Percentiles rank a stretch among this genome's conserved stretches.
These are phyloP conservation scores for Exocentrus adspersus DNA, from an alignment of 2,888 invertebrate species.

Conservation along the genomic window DNA sequence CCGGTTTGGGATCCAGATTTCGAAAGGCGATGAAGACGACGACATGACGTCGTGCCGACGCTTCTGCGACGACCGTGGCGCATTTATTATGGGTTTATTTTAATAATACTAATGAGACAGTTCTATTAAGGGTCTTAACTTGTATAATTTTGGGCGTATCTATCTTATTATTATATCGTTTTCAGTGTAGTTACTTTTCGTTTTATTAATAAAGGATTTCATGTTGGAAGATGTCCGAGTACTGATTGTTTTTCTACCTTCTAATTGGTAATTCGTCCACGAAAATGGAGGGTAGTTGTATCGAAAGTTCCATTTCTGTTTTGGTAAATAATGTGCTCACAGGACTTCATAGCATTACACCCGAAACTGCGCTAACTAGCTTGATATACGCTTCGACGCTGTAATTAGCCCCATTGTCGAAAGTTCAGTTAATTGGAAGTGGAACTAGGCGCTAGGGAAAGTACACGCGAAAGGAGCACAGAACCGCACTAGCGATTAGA, in stretches of 20 bases:
- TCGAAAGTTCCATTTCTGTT: slow-evolving; percentile 1
- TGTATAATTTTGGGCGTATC: slow-evolving; percentile 41
- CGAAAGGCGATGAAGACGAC: slow-evolving; percentile 17
- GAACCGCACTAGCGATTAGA: no score
- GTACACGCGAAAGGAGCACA: slow-evolving; percentile 7
- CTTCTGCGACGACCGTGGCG: slow-evolving; percentile 20
- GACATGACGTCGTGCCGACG: slow-evolving; percentile 24
- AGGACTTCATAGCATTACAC: slow-evolving; percentile 13
- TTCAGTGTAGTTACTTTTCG: slow-evolving; percentile 43
- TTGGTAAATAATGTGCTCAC: slow-evolving; percentile 14
- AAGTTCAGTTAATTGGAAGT: slow-evolving; percentile 12
- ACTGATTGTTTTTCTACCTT: slow-evolving; percentile 9
- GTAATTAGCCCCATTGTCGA: slow-evolving; percentile 17
- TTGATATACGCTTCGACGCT: slow-evolving; percentile 8
- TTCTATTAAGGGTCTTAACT: slow-evolving; percentile 33
- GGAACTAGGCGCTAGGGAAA: not conserved
- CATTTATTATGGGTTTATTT: slow-evolving; percentile 34
- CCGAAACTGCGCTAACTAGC: slow-evolving; percentile 6
- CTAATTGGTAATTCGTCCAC: slow-evolving; percentile 22
- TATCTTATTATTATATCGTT: slow-evolving; percentile 40
- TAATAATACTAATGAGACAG: slow-evolving; percentile 40
- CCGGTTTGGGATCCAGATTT: slow-evolving; percentile 33
- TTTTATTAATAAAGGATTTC: slow-evolving; percentile 42
- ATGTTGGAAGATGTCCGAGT: not conserved
- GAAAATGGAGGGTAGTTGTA: slow-evolving; percentile 4